Evolutionary conservation across 2,113 vertebrate species (phyloP).

Genomic region (Cricetomys ansorgei): DNA sequence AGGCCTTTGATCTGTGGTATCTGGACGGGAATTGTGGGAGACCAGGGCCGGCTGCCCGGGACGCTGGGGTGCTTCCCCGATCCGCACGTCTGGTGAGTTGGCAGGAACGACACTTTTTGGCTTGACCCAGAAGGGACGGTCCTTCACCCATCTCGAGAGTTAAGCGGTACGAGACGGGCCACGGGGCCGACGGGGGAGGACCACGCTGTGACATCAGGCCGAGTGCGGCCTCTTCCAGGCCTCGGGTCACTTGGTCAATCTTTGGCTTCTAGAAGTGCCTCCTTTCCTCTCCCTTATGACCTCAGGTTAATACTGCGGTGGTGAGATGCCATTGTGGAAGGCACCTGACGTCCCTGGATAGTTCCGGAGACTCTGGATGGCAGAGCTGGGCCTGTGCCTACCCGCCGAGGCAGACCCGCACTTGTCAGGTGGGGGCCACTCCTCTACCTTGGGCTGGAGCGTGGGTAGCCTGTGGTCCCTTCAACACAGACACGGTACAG

Average conservation of each 20-base stretch:
- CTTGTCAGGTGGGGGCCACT: neutral
- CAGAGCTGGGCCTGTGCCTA: conserved; percentile 34
- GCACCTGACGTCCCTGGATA: conserved; percentile 74
- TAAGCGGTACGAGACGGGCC: neutral
- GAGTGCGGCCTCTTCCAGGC: conserved; percentile 46
- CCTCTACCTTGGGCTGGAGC: neutral
- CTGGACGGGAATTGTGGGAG: neutral
- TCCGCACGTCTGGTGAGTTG: neutral
- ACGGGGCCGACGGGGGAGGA: neutral
- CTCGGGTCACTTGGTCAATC: conserved; percentile 79
- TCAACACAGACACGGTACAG: neutral
- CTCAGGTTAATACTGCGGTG: conserved; percentile 82
- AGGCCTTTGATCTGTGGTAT: conserved; percentile 84
- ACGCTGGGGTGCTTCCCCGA: neutral
- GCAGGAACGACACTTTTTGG: conserved; percentile 79
- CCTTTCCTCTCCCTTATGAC: conserved; percentile 38
- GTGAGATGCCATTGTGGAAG: conserved; percentile 80
- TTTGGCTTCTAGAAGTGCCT: conserved; percentile 84
- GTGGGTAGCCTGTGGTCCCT: conserved; percentile 42
- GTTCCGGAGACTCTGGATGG: conserved; percentile 34
- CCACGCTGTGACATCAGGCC: neutral
- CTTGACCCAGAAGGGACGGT: conserved; percentile 55
- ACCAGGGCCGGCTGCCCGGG: conserved; percentile 45
- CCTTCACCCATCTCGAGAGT: neutral
- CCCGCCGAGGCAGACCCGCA: conserved; percentile 57